phyloP scores from a whole-genome alignment of 92 coral and sea anemone species.

The Zoanthus solanderi region DNA sequence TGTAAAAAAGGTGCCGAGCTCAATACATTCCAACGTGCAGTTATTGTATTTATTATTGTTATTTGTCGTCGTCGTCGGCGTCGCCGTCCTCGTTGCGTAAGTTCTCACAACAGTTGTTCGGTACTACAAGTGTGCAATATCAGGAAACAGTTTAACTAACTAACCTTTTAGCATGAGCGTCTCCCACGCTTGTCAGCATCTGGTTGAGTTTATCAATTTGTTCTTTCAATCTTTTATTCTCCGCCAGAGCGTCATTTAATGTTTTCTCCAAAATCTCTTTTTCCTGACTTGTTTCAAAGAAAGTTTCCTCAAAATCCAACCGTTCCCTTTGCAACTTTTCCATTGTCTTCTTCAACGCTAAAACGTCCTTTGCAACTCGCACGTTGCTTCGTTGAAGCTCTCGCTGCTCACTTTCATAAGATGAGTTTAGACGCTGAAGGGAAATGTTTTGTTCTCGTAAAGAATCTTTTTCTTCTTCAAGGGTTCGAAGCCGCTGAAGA shows the following conservation, averaged over 20 bases:
- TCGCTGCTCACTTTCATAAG: slow-evolving; percentile 82
- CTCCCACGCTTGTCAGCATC: slow-evolving; percentile 64
- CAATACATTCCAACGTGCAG: no score
- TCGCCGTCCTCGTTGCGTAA: no score
- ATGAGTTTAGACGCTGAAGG: slow-evolving; percentile 70
- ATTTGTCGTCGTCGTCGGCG: no score
- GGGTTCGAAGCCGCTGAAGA: slow-evolving; percentile 59
- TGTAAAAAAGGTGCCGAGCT: no score
- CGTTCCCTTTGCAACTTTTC: slow-evolving; percentile 85
- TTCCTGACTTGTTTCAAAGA: slow-evolving; percentile 81
- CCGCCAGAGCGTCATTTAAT: slow-evolving; percentile 67
- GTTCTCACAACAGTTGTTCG: no score
- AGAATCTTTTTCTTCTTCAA: slow-evolving; percentile 66
- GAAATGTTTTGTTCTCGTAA: slow-evolving; percentile 74
- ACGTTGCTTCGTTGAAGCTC: slow-evolving; percentile 77
- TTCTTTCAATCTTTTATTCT: slow-evolving; percentile 70
- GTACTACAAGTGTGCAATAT: no score
- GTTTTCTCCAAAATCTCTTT: slow-evolving; percentile 73
- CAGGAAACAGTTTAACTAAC: background rate
- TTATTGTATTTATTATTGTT: no score
- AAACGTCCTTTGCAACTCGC: slow-evolving; percentile 86
- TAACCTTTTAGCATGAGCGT: slow-evolving; percentile 81
- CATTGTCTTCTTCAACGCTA: slow-evolving; percentile 82
- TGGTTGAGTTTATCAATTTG: slow-evolving; percentile 67
- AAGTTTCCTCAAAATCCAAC: slow-evolving; percentile 82